These are phyloP conservation scores for Sebastes minor DNA, from an alignment of 2,797 vertebrate species.

Conservation along the genomic window DNA sequence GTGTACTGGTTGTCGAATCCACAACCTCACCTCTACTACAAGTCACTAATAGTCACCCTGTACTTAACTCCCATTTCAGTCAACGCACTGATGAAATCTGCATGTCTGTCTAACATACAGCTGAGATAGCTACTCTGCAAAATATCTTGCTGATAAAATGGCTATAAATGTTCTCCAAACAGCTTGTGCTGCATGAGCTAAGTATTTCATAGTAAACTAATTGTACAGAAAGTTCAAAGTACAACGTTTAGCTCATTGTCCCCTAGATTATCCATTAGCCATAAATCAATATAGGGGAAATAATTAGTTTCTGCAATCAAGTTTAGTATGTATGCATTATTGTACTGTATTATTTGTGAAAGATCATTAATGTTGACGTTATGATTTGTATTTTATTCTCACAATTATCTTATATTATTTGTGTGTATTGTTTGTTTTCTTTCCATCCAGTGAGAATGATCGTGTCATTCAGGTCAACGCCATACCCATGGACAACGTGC, in stretches of 20 bases:
- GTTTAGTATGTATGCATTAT: not conserved
- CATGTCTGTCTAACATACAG: not conserved
- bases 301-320: not conserved
- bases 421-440: not conserved
- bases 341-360: not conserved
- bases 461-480: constrained; percentile 92
- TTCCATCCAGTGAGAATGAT: constrained; percentile 88
- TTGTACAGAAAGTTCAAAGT: not conserved
- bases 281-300: not conserved
- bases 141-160: not conserved
- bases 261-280: not conserved
- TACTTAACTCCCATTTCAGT: not conserved
- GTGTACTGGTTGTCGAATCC: not conserved
- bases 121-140: not conserved
- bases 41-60: not conserved
- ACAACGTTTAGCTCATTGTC: not conserved
- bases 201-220: not conserved
- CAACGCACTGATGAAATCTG: not conserved
- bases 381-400: not conserved
- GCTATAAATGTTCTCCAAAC: not conserved
- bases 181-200: too few species aligned
- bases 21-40: not conserved
- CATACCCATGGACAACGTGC: constrained; percentile 92
- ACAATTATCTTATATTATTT: not conserved
- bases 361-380: not conserved